These are phyloP conservation scores for Megaceryle torquata DNA, from an alignment of 2,113 vertebrate genomes.

Conservation along the genomic window DNA sequence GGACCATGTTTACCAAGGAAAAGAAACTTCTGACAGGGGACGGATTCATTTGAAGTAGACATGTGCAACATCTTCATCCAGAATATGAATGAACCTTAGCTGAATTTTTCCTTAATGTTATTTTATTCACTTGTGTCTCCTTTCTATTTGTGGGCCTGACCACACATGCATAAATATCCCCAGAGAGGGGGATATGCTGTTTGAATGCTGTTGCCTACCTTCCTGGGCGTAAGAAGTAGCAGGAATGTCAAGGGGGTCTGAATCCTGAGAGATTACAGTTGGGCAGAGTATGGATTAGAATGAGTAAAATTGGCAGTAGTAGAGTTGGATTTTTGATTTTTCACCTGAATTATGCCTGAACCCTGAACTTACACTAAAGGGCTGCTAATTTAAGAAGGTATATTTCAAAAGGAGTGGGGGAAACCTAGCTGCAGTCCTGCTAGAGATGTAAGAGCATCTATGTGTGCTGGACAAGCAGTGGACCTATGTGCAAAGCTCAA, in stretches of 20 bases:
- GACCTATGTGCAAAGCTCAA: not conserved
- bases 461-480: not conserved
- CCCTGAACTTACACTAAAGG: not conserved
- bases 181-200: not conserved
- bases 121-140: not conserved
- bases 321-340: not conserved
- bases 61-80: not conserved
- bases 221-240: not conserved
- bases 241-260: not conserved
- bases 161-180: not conserved
- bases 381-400: not conserved
- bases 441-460: not conserved
- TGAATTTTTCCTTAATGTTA: not conserved
- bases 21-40: not conserved
- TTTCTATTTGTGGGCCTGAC: not conserved
- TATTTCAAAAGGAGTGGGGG: not conserved
- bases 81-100: not conserved
- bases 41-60: not conserved
- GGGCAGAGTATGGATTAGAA: not conserved
- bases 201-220: not conserved
- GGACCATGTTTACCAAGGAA: not conserved
- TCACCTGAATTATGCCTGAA: not conserved
- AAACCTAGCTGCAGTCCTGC: not conserved
- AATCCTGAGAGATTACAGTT: not conserved
- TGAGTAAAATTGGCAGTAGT: not conserved